A percentile compares a stretch with the other conserved stretches of the same genome.
Evolutionary conservation across 1,140 invertebrate species (phyloP).

Genomic region (Drosophila ananassae): DNA sequence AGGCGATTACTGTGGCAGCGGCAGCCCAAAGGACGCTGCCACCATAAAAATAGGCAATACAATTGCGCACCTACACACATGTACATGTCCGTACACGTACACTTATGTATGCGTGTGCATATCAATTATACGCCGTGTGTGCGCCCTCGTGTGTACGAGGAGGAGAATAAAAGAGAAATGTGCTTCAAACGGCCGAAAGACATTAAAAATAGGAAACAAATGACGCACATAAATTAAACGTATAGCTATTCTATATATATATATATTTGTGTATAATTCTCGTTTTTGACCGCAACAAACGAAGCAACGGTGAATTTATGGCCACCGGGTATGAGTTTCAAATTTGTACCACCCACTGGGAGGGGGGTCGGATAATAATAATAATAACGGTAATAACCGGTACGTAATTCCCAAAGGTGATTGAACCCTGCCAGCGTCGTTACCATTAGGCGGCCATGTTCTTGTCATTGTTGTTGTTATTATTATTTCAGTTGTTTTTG

Average conservation of each 20-base stretch:
- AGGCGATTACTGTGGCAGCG: conserved; percentile 1
- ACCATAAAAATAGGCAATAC: conserved; percentile 37
- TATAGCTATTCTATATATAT: conserved; percentile 33
- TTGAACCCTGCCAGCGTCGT: conserved; percentile 51
- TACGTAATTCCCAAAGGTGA: conserved; percentile 58
- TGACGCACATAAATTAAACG: conserved; percentile 50
- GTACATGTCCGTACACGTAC: background rate
- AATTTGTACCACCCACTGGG: too few relatives aligned
- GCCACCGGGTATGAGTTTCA: background rate
- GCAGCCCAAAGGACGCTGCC: background rate
- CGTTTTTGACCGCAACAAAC: background rate
- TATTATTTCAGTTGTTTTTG: background rate
- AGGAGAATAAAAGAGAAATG: conserved; percentile 13
- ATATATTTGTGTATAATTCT: background rate
- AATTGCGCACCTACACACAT: background rate
- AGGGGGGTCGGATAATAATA: conserved; percentile 36
- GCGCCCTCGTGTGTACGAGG: background rate
- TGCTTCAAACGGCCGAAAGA: conserved; percentile 28
- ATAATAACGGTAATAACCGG: conserved; percentile 55
- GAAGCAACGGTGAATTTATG: background rate
- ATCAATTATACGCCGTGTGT: conserved; percentile 53
- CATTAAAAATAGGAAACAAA: conserved; percentile 56
- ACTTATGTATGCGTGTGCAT: conserved; percentile 8
- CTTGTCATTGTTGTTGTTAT: conserved; percentile 6
- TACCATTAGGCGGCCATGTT: conserved; percentile 24